These are phyloP conservation scores for Lepidostoma basale DNA, from an alignment of 1,140 invertebrate species.

Conservation along the genomic window DNA sequence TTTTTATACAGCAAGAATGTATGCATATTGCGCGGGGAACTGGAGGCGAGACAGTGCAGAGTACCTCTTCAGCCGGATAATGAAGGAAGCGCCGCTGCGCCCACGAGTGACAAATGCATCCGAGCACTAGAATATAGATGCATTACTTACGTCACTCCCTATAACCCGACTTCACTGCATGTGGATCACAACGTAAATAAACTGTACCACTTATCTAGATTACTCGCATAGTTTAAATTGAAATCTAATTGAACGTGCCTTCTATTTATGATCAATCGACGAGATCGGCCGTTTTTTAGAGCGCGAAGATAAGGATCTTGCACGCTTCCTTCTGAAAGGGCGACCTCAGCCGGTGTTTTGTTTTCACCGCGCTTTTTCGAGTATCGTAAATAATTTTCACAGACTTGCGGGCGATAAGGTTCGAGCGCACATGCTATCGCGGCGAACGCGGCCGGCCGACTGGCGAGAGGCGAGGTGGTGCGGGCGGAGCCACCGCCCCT, in stretches of 20 bases:
- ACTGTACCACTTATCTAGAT: too few relatives aligned
- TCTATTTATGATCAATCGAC: too few relatives aligned
- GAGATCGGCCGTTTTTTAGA: neutral
- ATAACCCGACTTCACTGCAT: neutral
- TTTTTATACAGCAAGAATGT: neutral
- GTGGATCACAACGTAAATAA: neutral
- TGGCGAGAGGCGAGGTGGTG: conserved; percentile 14
- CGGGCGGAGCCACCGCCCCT: neutral
- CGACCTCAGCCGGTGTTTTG: neutral
- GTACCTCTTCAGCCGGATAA: conserved; percentile 14
- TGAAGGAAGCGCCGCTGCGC: conserved; percentile 2
- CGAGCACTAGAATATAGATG: neutral
- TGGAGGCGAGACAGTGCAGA: neutral
- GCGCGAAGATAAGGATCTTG: neutral
- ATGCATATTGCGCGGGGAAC: neutral
- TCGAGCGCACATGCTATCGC: conserved; percentile 7
- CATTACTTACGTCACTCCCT: conserved; percentile 1
- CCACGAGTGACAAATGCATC: conserved; percentile 8
- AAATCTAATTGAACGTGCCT: too few relatives aligned
- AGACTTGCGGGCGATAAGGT: neutral
- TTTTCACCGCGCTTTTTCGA: conserved; percentile 21
- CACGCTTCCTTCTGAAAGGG: neutral
- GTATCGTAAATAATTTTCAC: conserved; percentile 1
- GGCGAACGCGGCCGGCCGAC: conserved; percentile 35
- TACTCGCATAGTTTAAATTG: too few relatives aligned